Conservation (phyloP, 1,140 invertebrate genomes). For the Heterodera schachtii region DNA sequence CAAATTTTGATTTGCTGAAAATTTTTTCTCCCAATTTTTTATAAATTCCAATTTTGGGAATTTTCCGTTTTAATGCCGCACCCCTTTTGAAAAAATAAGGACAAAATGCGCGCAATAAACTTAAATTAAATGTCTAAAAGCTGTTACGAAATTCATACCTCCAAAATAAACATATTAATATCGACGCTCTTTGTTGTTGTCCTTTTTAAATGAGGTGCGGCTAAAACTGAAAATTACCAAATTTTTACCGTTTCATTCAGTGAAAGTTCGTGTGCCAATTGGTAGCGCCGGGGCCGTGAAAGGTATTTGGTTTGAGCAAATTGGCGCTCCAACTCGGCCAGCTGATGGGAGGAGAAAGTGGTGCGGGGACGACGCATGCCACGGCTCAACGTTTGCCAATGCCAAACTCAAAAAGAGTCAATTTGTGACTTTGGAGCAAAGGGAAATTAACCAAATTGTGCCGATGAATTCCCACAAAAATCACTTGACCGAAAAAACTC, state of each 20-base stretch:
- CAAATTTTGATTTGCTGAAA: conserved; percentile 63
- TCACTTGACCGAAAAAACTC: no score
- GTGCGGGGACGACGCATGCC: conserved; percentile 86
- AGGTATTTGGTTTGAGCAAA: conserved; percentile 98
- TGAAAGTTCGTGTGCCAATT: conserved; percentile 95
- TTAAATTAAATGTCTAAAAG: no score
- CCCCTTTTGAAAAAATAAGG: no score
- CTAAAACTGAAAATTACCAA: conserved; percentile 10
- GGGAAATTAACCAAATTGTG: no score
- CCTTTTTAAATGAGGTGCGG: no score
- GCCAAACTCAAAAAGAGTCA: conserved; percentile 51
- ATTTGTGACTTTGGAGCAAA: not conserved
- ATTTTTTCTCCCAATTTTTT: conserved; percentile 27
- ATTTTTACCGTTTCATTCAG: conserved; percentile 88
- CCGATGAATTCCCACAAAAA: not conserved
- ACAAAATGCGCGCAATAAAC: no score
- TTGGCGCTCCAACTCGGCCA: conserved; percentile 94
- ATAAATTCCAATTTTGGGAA: not conserved
- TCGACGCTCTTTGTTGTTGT: no score
- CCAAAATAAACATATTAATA: no score
- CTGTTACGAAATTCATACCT: no score
- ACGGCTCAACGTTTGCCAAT: conserved; percentile 74
- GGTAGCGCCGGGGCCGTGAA: conserved; percentile 93
- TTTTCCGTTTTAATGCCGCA: no score
- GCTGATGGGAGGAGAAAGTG: conserved; percentile 95